phyloP scores from a whole-genome alignment of 2,797 vertebrate genomes.

The Poliocrania exsul region DNA sequence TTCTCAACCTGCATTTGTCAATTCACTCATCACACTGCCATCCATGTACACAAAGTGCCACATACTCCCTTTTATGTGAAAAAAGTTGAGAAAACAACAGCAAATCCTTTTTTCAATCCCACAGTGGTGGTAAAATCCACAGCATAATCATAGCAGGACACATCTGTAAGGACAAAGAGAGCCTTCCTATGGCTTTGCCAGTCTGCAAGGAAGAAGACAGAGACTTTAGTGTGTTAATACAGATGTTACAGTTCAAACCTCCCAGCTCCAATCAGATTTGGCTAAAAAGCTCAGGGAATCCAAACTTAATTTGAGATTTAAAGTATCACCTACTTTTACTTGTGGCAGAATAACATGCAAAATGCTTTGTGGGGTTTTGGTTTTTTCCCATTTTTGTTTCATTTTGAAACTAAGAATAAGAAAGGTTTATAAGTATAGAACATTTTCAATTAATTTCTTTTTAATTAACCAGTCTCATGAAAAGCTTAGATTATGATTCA shows the following conservation, averaged over 20 bases:
- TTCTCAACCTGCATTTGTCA: not conserved
- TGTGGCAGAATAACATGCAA: not conserved
- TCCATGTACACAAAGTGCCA: not conserved
- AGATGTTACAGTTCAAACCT: not conserved
- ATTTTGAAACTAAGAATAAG: not conserved
- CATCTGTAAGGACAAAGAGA: constrained; percentile 17
- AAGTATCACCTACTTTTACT: not conserved
- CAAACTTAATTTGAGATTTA: not conserved
- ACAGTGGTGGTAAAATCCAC: not conserved
- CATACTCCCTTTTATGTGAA: not conserved
- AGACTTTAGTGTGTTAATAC: not conserved
- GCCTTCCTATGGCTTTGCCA: not conserved
- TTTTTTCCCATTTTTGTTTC: not conserved
- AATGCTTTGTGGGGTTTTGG: not conserved
- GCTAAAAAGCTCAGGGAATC: not conserved
- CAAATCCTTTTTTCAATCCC: constrained; percentile 9
- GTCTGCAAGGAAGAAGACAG: not conserved
- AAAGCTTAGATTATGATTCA: not conserved
- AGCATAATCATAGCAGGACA: not conserved
- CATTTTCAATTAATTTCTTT: not conserved
- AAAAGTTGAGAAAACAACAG: not conserved
- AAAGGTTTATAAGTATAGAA: not conserved
- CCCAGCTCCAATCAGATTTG: not conserved
- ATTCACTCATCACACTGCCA: not conserved
- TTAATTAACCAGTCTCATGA: not conserved